Base-by-base conservation (phyloP, 2,888 invertebrate species). In the Meteorus cinctellus region DNA sequence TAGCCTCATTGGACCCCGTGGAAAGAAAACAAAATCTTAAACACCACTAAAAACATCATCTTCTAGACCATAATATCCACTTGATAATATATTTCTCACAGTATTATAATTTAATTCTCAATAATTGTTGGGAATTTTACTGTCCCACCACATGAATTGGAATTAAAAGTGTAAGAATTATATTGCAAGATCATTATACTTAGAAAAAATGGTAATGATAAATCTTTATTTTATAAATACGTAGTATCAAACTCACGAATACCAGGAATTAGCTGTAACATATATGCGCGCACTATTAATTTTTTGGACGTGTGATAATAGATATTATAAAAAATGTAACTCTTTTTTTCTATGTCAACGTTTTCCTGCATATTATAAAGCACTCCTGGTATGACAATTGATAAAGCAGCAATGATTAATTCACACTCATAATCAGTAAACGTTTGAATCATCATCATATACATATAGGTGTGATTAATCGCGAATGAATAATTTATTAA, bases 321-420 rank as follows among this genome's bases (percentile, higher is more conserved):
- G 19, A 19, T 55, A 59, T 19, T 70, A 59, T 70, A 41, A 70
- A 59, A 70, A 70, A 55, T 31, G n/a, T 70, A 8, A 41, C 41
- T 69, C 48, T 10, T 70, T 62, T 34, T 62, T 31, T 5, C 62
- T 16, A 68, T 36, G 55, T 63, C 31, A 55, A 19, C 16, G 31
- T 67, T 76, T 70, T 66, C 19, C 19, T 55, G 19, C 48, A 48
- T 48, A n/a, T 48, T 1, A 48, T 48, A 48, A 48, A 48, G 78
- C 78, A 80, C 80, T 80, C 75, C 75, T 77, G 77, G 76, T 75
- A 80, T 55, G 19, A 73, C 41, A n/a, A 59, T 59, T 36, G 2
- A 68, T 48, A 62, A 31, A 16, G 8, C n/a, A 24, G 31, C 24
- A n/a, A 36, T 69, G 68, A 69, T 69, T 69, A 51, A 69, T 69